Percentiles rank a stretch among this genome's conserved stretches.
phyloP scores from a whole-genome alignment of 1,140 invertebrate genomes.

The Galendromus occidentalis region DNA sequence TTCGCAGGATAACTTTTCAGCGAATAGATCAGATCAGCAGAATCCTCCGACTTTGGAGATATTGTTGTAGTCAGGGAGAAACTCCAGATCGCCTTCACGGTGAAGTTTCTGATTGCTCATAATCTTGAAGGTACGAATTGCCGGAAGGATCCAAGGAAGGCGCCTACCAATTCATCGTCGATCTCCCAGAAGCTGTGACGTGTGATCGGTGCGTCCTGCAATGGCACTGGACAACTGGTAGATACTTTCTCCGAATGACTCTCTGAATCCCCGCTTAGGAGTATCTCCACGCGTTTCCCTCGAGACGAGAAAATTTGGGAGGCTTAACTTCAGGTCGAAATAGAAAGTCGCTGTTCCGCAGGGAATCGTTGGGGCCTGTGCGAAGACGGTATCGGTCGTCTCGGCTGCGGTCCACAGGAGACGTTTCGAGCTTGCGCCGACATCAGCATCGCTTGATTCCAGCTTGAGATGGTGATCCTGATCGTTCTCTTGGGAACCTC shows the following conservation, averaged over 20 bases:
- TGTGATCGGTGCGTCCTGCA: constrained; percentile 58
- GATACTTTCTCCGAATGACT: background rate
- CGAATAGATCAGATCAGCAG: too few relatives aligned
- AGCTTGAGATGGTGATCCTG: too few relatives aligned
- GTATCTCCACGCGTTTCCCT: background rate
- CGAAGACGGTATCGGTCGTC: constrained; percentile 34
- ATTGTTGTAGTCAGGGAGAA: too few relatives aligned
- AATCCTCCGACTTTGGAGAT: too few relatives aligned
- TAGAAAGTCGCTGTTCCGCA: constrained; percentile 31
- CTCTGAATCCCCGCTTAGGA: background rate
- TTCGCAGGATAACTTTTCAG: too few relatives aligned
- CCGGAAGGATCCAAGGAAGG: constrained; percentile 42
- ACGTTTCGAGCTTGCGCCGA: constrained; percentile 69
- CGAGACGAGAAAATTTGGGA: background rate
- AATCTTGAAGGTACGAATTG: constrained; percentile 40
- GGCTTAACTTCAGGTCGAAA: constrained; percentile 28
- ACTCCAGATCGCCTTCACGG: too few relatives aligned
- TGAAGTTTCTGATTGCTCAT: constrained; percentile 8
- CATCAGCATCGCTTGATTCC: constrained; percentile 37
- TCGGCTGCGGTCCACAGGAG: constrained; percentile 65
- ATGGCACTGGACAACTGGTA: constrained; percentile 34
- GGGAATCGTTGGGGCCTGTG: constrained; percentile 34
- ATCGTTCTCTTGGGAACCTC: too few relatives aligned
- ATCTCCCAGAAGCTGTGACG: constrained; percentile 41
- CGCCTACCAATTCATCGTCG: constrained; percentile 46